A percentile compares a stretch with the other conserved stretches of the same genome.
These are phyloP conservation scores for Anthoscopus minutus DNA, from an alignment of 2,113 vertebrate species.

Conservation along the genomic window DNA sequence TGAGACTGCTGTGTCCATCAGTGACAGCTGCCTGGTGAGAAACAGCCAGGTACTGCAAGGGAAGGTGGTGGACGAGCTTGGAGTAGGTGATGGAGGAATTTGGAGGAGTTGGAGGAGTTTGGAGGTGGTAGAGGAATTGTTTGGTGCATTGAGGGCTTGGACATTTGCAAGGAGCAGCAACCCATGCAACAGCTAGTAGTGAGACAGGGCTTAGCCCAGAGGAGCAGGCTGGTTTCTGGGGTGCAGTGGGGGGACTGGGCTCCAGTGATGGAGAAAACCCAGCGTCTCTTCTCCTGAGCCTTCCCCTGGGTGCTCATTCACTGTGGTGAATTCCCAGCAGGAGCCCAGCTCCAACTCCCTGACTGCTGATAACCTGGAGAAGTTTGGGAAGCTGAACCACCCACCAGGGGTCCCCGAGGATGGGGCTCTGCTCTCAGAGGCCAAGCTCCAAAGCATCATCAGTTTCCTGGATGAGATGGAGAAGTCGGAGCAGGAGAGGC, in stretches of 20 bases:
- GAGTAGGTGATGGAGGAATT: not conserved
- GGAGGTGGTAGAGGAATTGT: not conserved
- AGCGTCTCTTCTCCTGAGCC: not conserved
- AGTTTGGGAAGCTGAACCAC: constrained; percentile 79
- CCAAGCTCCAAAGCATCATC: constrained; percentile 93
- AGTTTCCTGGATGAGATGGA: constrained; percentile 96
- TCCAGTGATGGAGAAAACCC: not conserved
- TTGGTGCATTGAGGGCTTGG: not conserved
- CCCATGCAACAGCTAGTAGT: not conserved
- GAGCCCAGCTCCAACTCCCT: constrained; percentile 79
- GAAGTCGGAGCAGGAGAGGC: constrained; percentile 82
- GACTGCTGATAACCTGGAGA: constrained; percentile 90
- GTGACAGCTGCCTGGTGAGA: not conserved
- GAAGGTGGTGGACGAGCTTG: not conserved
- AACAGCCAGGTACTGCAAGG: fast-evolving
- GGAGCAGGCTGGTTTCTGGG: not conserved
- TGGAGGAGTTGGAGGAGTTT: not conserved
- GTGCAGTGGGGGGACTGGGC: not conserved
- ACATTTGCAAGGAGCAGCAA: not conserved
- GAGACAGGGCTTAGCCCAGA: not conserved
- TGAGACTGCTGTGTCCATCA: not conserved
- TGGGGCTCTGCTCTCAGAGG: constrained; percentile 85
- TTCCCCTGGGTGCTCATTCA: not conserved
- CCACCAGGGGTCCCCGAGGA: constrained; percentile 65
- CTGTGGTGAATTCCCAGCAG: constrained; percentile 39